phyloP scores from a whole-genome alignment of 2,113 vertebrate genomes.

The Forbesichthys agassizii region DNA sequence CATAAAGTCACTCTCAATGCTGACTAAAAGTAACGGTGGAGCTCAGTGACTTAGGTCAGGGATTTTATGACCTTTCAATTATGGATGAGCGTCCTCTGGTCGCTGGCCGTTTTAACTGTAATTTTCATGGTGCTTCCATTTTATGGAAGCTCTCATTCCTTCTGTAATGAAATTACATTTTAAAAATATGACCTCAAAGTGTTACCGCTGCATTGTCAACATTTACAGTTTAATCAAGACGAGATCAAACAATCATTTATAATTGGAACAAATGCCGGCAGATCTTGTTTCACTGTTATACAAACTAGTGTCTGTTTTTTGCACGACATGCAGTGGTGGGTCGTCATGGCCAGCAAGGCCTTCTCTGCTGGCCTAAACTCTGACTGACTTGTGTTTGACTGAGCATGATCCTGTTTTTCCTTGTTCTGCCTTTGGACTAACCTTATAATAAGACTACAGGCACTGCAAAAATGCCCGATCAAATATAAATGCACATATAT shows the following conservation, averaged over 20 bases:
- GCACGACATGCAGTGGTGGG: no score
- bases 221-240: constrained; percentile 36
- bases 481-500: no score
- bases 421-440: constrained; percentile 55
- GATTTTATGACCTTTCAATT: constrained; percentile 43
- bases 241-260: constrained; percentile 38
- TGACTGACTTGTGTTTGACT: no score
- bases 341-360: no score
- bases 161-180: no score
- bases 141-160: no score
- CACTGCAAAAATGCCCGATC: constrained; percentile 46
- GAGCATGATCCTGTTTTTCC: no score
- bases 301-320: constrained; percentile 10
- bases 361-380: no score
- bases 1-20: constrained; percentile 23
- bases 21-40: no score
- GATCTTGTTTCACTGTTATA: constrained; percentile 11
- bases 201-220: constrained; percentile 18
- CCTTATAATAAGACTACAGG: constrained; percentile 77
- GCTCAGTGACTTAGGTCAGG: constrained; percentile 2
- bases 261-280: constrained; percentile 41
- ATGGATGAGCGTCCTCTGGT: constrained; percentile 40
- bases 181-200: not conserved
- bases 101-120: constrained; percentile 37
- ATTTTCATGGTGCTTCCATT: constrained; percentile 16